Evolutionary conservation across 2,888 invertebrate species (phyloP).

Genomic region (Auanema sp.): DNA sequence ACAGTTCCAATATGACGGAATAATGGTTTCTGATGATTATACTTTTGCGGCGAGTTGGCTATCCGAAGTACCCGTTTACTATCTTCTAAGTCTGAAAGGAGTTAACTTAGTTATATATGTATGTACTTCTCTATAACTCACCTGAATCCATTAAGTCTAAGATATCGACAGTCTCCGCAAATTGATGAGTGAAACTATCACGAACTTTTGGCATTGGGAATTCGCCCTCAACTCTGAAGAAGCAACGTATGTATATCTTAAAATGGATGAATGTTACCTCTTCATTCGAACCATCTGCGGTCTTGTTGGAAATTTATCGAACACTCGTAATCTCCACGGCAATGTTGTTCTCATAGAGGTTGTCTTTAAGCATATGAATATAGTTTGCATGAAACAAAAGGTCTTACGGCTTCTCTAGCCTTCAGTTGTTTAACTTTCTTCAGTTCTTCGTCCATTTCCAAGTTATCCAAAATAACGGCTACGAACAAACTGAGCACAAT

Average conservation of each 20-base stretch:
- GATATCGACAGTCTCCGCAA: slow-evolving; percentile 70
- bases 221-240: slow-evolving; percentile 72
- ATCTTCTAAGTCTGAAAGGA: slow-evolving; percentile 26
- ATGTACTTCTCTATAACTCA: background rate
- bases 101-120: background rate
- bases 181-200: slow-evolving; percentile 98
- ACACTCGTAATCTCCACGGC: slow-evolving; percentile 89
- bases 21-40: slow-evolving; percentile 17
- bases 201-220: slow-evolving; percentile 75
- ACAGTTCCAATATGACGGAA: slow-evolving; percentile 46
- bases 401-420: slow-evolving; percentile 80
- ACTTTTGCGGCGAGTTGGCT: slow-evolving; percentile 16
- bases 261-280: slow-evolving; percentile 76
- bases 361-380: slow-evolving; percentile 65
- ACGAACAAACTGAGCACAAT: slow-evolving; percentile 99
- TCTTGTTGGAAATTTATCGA: slow-evolving; percentile 92
- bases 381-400: background rate
- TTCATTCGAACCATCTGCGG: slow-evolving; percentile 81
- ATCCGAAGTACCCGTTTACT: slow-evolving; percentile 27
- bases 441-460: slow-evolving; percentile 97
- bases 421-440: slow-evolving; percentile 89
- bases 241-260: background rate
- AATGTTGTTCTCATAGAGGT: slow-evolving; percentile 94
- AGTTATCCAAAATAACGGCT: slow-evolving; percentile 97
- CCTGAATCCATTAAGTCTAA: slow-evolving; percentile 11